These are phyloP conservation scores for Zaprionus obscuricornis DNA, from an alignment of 2,888 invertebrate species.

Conservation along the genomic window DNA sequence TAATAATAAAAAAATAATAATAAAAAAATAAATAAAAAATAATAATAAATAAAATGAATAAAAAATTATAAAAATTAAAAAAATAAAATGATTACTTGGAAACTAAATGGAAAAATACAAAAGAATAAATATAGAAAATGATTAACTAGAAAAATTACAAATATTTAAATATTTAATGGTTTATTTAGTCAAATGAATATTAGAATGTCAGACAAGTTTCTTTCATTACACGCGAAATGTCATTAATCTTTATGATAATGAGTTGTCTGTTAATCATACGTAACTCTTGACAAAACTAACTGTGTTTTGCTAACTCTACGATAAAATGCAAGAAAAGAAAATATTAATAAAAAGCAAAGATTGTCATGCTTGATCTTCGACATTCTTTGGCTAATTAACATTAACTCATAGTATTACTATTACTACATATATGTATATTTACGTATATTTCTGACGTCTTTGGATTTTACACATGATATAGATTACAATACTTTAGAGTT, in stretches of 20 bases:
- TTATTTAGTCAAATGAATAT: background rate
- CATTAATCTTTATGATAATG: constrained; percentile 18
- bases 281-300: background rate
- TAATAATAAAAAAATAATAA: too few relatives aligned
- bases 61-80: too few relatives aligned
- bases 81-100: constrained; percentile 1
- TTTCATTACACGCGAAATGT: background rate
- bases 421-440: constrained; percentile 6
- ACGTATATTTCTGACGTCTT: too few relatives aligned
- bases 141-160: constrained; percentile 16
- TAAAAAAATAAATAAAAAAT: too few relatives aligned
- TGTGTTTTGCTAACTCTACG: too few relatives aligned
- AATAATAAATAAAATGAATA: too few relatives aligned
- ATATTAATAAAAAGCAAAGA: too few relatives aligned
- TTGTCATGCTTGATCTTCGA: too few relatives aligned
- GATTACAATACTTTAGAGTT: constrained; percentile 25
- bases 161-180: constrained; percentile 16
- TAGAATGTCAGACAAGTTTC: constrained; percentile 13
- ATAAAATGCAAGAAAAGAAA: too few relatives aligned
- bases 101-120: constrained; percentile 21
- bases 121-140: too few relatives aligned
- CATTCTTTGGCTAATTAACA: too few relatives aligned
- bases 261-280: constrained; percentile 13
- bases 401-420: too few relatives aligned
- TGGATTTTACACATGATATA: constrained; percentile 15